phyloP scores from a whole-genome alignment of 2,797 vertebrate genomes.

The Cirrhinus molitorella region DNA sequence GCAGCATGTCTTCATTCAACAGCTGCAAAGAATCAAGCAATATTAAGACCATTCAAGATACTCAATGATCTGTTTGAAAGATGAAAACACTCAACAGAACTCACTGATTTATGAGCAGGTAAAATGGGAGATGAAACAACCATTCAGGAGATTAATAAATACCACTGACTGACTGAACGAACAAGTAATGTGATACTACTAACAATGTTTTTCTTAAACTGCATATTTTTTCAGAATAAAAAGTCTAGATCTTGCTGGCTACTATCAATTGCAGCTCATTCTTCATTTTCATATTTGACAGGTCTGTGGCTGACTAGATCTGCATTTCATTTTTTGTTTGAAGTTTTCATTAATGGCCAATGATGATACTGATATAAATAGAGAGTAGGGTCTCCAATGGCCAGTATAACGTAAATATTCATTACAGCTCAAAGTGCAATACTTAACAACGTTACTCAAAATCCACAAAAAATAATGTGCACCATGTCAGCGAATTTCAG shows the following conservation, averaged over 20 bases:
- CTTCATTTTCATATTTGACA: not conserved
- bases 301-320: not conserved
- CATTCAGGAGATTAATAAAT: not conserved
- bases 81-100: not conserved
- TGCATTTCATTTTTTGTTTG: not conserved
- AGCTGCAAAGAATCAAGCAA: conserved; percentile 13
- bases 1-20: conserved; percentile 1
- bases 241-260: not conserved
- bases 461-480: too few relatives aligned
- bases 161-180: not conserved
- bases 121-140: not conserved
- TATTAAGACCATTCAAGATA: not conserved
- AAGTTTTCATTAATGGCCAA: not conserved
- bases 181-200: not conserved
- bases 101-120: not conserved
- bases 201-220: not conserved
- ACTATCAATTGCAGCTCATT: not conserved
- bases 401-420: not conserved
- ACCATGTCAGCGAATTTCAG: not conserved
- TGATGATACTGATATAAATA: not conserved
- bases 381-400: not conserved
- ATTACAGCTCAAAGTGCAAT: not conserved
- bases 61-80: not conserved
- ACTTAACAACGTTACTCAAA: too few relatives aligned
- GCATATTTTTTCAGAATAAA: not conserved